Evolutionary conservation across 1,140 invertebrate species (phyloP), one percentile per base, ranked within the genome.

Genomic region (Mylabris phalerata): DNA sequence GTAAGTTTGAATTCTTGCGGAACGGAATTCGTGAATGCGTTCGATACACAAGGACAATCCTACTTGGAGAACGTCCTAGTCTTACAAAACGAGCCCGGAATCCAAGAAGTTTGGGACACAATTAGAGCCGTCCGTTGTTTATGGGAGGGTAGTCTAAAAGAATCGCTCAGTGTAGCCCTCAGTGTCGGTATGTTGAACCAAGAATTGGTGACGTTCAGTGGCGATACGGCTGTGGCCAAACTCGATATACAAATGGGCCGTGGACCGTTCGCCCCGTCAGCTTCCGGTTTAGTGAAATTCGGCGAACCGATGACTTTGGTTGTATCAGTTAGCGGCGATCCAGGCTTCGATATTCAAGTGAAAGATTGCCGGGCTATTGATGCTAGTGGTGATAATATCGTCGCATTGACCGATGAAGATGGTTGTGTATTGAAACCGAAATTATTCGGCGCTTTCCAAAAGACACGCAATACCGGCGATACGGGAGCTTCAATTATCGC

Each of bases 351-450:
- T 75, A 79, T 93, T 27, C 81, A 88, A 66, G 85, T 88, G 0
- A 81, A 86, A 67, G 85, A 90, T 63, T 93, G 90, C 66, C 74
- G 86, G 25, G 89, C 89, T 4, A 80, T 83, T 39, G 89, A 92
- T 64, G 77, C 82, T 4, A 74, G 78, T 0, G 81, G 78, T 2
- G 78, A 79, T 24, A 86, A 89, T 62, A 73, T 81, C 3, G 79
- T 91, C 7, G 77, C 81, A 6, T 71, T 93, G 9, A 91, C 87
- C 1, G 89, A 93, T 68, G 81, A 82, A 46, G 78, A 83, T 38
- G 90, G 90, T 6, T 93, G 90, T 65, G 82, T 90, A 9, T 66
- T 90, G 2, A 91, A 90, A 72, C 85, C 88, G 0, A 92, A 92
- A 74, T 68, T 93, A 1, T 90, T 91, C 68, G 88, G 86, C 4